phyloP scores from a whole-genome alignment of 53 echinoderm and acorn worm species.

The Patiria pectinifera region DNA sequence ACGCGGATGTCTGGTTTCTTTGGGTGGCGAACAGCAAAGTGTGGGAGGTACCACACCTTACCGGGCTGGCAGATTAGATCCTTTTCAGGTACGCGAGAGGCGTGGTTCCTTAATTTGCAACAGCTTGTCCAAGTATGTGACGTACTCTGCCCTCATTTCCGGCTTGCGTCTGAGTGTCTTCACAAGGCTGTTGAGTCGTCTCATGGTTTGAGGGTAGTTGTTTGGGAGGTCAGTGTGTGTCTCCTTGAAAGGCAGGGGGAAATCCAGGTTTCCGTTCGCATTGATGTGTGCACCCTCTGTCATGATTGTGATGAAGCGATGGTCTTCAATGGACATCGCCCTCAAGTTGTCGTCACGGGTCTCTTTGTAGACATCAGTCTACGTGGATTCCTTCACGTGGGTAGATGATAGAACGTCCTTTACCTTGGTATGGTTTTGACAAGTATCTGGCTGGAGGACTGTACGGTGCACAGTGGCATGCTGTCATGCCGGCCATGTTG shows the following conservation, averaged over 20 bases:
- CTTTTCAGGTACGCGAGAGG: neutral
- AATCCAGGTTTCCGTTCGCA: constrained; percentile 41
- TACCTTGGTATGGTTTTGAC: constrained; percentile 43
- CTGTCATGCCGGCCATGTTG: too few species aligned
- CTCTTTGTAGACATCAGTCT: constrained; percentile 34
- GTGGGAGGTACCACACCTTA: constrained; percentile 63
- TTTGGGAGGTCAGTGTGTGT: neutral
- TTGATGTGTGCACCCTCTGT: constrained; percentile 54
- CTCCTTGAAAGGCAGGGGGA: constrained; percentile 27
- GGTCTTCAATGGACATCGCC: constrained; percentile 67
- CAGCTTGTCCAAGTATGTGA: constrained; percentile 13
- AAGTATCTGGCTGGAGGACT: neutral
- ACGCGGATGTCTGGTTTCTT: constrained; percentile 64
- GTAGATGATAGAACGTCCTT: constrained; percentile 24
- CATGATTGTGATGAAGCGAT: constrained; percentile 46
- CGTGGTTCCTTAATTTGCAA: constrained; percentile 24
- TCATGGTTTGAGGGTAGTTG: constrained; percentile 8
- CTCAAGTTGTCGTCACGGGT: constrained; percentile 20
- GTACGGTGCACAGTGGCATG: too few species aligned
- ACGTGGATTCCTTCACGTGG: neutral
- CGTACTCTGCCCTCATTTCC: constrained; percentile 35
- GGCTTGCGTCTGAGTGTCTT: constrained; percentile 8
- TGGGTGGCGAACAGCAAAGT: constrained; percentile 62
- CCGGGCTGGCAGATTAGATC: neutral
- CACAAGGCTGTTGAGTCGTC: neutral